phyloP scores from a whole-genome alignment of 2,113 vertebrate species.

The Rhinogobius similis region DNA sequence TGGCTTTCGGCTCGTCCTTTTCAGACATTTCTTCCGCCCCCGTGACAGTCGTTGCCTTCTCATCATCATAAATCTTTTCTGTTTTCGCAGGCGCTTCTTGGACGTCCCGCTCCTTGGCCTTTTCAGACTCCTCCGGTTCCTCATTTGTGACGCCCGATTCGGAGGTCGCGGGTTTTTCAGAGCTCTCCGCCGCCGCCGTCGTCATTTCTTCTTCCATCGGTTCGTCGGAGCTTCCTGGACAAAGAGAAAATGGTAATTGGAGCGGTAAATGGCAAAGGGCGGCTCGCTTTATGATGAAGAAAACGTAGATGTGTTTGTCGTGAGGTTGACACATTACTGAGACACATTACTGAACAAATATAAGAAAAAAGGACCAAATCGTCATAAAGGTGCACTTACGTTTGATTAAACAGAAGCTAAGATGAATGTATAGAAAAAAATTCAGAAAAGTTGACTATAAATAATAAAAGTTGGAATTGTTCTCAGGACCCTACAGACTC shows the following conservation, averaged over 20 bases:
- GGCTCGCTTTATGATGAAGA: too few relatives aligned
- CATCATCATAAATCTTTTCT: constrained; percentile 48
- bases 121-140: constrained; percentile 13
- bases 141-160: constrained; percentile 29
- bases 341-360: too few relatives aligned
- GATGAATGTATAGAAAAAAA: too few relatives aligned
- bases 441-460: too few relatives aligned
- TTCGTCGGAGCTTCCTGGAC: constrained; percentile 52
- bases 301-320: neutral
- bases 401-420: too few relatives aligned
- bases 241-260: constrained; percentile 34
- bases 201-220: constrained; percentile 53
- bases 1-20: constrained; percentile 25
- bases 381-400: too few relatives aligned
- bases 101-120: constrained; percentile 18
- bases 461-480: too few relatives aligned
- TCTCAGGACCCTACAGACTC: too few relatives aligned
- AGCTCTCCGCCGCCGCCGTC: constrained; percentile 29
- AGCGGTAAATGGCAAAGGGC: constrained; percentile 35
- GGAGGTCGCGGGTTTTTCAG: constrained; percentile 41
- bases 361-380: too few relatives aligned
- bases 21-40: constrained; percentile 34
- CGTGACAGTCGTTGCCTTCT: constrained; percentile 22
- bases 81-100: constrained; percentile 42
- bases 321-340: neutral